Conservation (phyloP, 2,888 invertebrate genomes). For the Conomelus anceps region DNA sequence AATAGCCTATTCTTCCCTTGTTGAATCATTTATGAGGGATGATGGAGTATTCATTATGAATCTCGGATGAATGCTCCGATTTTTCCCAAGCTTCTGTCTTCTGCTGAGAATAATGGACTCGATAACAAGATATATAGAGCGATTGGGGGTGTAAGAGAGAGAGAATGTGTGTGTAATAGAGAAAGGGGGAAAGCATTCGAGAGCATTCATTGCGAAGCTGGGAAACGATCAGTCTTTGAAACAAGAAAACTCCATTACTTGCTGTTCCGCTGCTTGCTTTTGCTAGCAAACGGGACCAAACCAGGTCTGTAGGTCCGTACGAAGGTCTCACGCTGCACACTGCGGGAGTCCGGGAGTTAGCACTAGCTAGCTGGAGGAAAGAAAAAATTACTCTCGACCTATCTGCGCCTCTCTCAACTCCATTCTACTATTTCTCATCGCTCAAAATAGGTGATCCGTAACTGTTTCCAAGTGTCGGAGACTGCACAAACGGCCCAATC, state of each 20-base stretch:
- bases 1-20: neutral
- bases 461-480: neutral
- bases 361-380: neutral
- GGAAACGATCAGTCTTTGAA: neutral
- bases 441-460: neutral
- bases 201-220: neutral
- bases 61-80: neutral
- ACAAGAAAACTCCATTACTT: neutral
- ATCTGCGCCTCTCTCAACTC: neutral
- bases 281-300: neutral
- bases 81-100: neutral
- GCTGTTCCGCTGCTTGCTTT: neutral
- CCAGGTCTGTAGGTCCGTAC: neutral
- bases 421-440: neutral
- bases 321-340: no score
- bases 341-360: neutral
- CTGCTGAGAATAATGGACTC: neutral
- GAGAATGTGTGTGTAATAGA: neutral
- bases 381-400: neutral
- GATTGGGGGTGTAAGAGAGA: neutral
- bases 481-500: neutral
- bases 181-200: no score
- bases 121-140: neutral
- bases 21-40: neutral
- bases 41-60: neutral